Evolutionary conservation across 2,888 invertebrate species (phyloP).

Genomic region (Lacanobia oleracea): DNA sequence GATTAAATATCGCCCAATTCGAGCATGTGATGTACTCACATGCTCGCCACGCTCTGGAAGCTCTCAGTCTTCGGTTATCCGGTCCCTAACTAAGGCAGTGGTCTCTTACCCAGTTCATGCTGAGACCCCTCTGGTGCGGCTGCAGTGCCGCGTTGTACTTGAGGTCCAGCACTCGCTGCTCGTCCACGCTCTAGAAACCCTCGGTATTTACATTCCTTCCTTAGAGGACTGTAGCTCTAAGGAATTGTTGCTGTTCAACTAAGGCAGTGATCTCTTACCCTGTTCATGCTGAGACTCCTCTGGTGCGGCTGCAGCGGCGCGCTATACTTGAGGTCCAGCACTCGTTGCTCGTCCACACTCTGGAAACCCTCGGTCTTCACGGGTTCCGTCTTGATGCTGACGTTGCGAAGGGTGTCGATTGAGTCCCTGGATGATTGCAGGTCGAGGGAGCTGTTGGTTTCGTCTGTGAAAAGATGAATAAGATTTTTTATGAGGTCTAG

Average conservation of each 20-base stretch:
- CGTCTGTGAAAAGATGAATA: constrained; percentile 74
- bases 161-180: constrained; percentile 79
- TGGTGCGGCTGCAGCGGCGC: constrained; percentile 86
- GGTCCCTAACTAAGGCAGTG: background rate
- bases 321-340: constrained; percentile 84
- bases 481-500: background rate
- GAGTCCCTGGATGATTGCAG: constrained; percentile 87
- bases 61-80: background rate
- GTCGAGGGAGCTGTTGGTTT: constrained; percentile 86
- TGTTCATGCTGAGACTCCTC: constrained; percentile 88
- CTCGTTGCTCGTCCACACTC: constrained; percentile 83
- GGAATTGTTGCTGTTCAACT: background rate
- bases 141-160: constrained; percentile 85
- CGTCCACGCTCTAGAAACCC: constrained; percentile 41
- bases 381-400: constrained; percentile 86
- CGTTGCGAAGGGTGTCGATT: constrained; percentile 87
- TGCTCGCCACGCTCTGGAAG: background rate
- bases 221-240: background rate
- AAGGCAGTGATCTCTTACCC: constrained; percentile 68
- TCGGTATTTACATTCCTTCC: background rate
- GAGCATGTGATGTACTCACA: no score
- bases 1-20: no score
- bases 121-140: constrained; percentile 86
- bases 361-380: constrained; percentile 82
- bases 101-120: constrained; percentile 85